These are phyloP conservation scores for Hemibagrus wyckioides DNA, from an alignment of 2,113 vertebrate genomes.

Conservation along the genomic window DNA sequence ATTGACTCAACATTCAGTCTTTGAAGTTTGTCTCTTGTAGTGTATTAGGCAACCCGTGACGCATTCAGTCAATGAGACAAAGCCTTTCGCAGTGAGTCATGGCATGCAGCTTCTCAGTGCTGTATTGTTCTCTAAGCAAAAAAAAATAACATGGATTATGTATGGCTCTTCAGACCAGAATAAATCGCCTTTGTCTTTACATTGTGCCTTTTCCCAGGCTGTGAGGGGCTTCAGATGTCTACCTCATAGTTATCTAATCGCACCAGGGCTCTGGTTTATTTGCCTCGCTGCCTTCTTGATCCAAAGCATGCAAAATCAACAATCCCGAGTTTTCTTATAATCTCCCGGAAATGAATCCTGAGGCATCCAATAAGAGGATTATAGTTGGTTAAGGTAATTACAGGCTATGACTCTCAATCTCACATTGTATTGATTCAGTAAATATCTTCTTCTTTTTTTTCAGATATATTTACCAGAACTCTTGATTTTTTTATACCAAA, in stretches of 20 bases:
- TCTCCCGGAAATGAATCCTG: slow-evolving; percentile 40
- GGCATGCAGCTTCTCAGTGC: slow-evolving; percentile 35
- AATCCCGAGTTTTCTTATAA: slow-evolving; percentile 37
- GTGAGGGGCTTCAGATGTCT: slow-evolving; percentile 11
- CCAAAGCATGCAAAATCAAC: slow-evolving; percentile 41
- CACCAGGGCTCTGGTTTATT: slow-evolving; percentile 29
- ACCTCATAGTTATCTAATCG: slow-evolving; percentile 45
- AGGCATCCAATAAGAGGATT: slow-evolving; percentile 47
- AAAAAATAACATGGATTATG: slow-evolving; percentile 32
- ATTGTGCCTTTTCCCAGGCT: slow-evolving; percentile 33
- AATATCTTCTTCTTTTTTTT: slow-evolving; percentile 4
- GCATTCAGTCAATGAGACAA: slow-evolving; percentile 42
- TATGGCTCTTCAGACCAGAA: slow-evolving; percentile 29
- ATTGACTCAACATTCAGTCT: slow-evolving; percentile 31
- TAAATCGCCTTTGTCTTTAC: slow-evolving; percentile 43
- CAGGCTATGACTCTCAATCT: slow-evolving; percentile 25
- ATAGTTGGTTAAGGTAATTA: slow-evolving; percentile 48
- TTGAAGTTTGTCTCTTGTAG: slow-evolving; percentile 47
- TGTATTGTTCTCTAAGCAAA: slow-evolving; percentile 36
- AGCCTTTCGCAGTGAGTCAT: slow-evolving; percentile 45
- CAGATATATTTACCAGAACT: not conserved
- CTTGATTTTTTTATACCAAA: not conserved
- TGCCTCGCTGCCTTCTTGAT: slow-evolving; percentile 38
- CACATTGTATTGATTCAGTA: slow-evolving; percentile 16
- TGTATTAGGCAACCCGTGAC: slow-evolving; percentile 47